phyloP scores from a whole-genome alignment of 2,113 vertebrate genomes.

The Indicator indicator region DNA sequence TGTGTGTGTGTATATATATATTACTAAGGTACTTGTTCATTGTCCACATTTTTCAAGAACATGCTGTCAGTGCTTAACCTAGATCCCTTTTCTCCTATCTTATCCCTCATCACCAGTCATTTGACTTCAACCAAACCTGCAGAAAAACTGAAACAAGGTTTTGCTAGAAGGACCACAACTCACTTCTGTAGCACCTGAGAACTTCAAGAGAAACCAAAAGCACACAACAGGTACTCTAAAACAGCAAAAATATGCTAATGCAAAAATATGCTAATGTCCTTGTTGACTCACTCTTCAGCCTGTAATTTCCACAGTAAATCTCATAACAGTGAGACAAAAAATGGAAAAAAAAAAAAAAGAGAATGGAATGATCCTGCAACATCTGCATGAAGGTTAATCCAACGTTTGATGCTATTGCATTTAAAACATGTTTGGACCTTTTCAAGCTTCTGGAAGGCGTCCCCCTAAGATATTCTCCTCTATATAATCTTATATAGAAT shows the following conservation, averaged over 20 bases:
- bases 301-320: not conserved
- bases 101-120: not conserved
- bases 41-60: not conserved
- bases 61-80: accelerated
- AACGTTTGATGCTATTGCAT: not conserved
- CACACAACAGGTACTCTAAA: not conserved
- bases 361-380: not conserved
- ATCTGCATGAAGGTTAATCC: not conserved
- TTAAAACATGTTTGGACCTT: not conserved
- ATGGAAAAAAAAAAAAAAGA: not conserved
- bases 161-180: not conserved
- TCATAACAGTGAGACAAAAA: not conserved
- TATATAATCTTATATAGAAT: not conserved
- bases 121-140: not conserved
- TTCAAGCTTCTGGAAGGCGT: not conserved
- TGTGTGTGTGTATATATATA: too few relatives aligned
- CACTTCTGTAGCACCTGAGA: not conserved
- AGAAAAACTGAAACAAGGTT: not conserved
- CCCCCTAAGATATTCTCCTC: not conserved
- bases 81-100: not conserved
- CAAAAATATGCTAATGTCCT: too few relatives aligned
- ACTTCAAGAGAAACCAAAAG: not conserved
- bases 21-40: not conserved
- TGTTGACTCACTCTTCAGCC: not conserved
- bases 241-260: not conserved